A percentile compares a stretch with the other conserved stretches of the same genome.
Conservation (phyloP, 2,113 vertebrate genomes). For the Ranitomeya imitator region DNA sequence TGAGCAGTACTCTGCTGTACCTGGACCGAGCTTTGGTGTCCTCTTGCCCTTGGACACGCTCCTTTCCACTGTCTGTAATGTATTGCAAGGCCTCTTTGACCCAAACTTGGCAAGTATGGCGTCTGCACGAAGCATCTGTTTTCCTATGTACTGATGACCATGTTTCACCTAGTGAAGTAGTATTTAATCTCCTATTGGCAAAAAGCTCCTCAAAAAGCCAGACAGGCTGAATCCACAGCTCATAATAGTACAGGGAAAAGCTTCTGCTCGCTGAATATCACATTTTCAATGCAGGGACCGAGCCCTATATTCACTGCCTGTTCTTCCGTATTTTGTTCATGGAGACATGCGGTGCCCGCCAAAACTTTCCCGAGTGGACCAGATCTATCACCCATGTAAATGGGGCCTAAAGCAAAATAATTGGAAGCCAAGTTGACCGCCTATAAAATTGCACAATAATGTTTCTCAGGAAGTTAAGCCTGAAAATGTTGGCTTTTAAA, state of each 20-base stretch:
- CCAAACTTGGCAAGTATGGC: neutral
- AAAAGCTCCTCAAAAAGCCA: neutral
- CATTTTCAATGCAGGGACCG: no score
- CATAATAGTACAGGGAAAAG: no score
- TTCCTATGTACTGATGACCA: neutral
- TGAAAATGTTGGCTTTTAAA: neutral
- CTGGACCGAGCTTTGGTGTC: constrained; percentile 2
- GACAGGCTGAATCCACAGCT: no score
- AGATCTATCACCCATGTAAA: no score
- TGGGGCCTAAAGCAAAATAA: no score
- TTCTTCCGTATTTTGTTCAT: no score
- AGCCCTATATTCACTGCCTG: no score
- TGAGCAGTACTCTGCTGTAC: neutral
- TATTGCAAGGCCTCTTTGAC: neutral
- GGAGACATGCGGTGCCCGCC: no score
- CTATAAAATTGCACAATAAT: neutral
- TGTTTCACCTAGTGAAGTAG: neutral
- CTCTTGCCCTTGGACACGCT: neutral
- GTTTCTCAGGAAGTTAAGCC: neutral
- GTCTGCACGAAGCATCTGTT: neutral
- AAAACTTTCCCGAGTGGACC: no score
- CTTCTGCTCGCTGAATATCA: no score
- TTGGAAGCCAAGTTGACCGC: no score
- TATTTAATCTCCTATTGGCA: neutral
- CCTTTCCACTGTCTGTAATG: neutral